These are phyloP conservation scores for Caenorhabditis zanzibari DNA, from an alignment of 2,888 invertebrate genomes.

Conservation along the genomic window DNA sequence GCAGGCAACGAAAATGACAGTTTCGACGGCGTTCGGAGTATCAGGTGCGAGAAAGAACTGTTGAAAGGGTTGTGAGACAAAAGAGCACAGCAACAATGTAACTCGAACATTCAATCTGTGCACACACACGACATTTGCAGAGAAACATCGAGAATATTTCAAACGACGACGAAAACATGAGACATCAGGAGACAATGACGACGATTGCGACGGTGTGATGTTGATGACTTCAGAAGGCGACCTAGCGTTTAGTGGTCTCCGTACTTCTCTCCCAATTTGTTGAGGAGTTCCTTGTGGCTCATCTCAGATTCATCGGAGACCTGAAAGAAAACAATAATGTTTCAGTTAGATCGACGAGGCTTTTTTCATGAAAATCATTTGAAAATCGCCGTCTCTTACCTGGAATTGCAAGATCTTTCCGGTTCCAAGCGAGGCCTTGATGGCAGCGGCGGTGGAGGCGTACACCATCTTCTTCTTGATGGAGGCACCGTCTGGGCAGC, in stretches of 20 bases:
- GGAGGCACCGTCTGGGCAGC: constrained; percentile 97
- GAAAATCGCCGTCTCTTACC: constrained; percentile 64
- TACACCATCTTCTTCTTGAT: constrained; percentile 91
- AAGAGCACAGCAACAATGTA: background rate
- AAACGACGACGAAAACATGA: constrained; percentile 10
- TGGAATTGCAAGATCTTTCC: constrained; percentile 83
- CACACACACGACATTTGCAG: background rate
- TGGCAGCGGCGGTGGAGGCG: constrained; percentile 96
- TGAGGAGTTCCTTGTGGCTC: constrained; percentile 82
- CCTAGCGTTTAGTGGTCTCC: constrained; percentile 78
- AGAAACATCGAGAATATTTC: background rate
- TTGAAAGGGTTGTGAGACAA: background rate
- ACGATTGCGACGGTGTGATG: constrained; percentile 4
- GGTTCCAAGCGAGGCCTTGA: constrained; percentile 93
- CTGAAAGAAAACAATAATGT: constrained; percentile 62
- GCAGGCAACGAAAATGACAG: background rate
- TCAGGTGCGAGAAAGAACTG: constrained; percentile 7
- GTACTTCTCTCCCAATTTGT: constrained; percentile 82
- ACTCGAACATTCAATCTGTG: constrained; percentile 14
- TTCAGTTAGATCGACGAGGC: no score
- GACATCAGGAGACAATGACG: constrained; percentile 1
- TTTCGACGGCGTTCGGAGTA: background rate
- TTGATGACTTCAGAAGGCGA: constrained; percentile 17
- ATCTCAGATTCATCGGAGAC: constrained; percentile 83
- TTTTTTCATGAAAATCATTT: background rate